A percentile compares a stretch with the other conserved stretches of the same genome.
phyloP scores from a whole-genome alignment of 2,113 vertebrate species.

The Macaca nemestrina region DNA sequence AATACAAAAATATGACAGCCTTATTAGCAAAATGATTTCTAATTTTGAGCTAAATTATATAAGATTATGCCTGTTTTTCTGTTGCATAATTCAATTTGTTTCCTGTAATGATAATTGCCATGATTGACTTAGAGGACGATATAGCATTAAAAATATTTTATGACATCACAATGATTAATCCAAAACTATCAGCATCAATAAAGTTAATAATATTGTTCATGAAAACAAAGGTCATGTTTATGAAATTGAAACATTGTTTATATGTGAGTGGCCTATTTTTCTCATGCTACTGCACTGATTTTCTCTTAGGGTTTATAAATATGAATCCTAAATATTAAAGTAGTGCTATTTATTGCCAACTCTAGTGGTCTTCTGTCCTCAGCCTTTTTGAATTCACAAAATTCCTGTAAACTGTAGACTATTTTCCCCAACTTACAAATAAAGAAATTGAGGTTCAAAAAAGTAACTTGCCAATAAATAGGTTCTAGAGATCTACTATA shows the following conservation, averaged over 20 bases:
- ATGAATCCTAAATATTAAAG: neutral
- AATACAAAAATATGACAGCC: neutral
- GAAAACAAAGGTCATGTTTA: neutral
- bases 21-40: conserved; percentile 6
- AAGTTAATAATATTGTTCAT: neutral
- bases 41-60: conserved; percentile 31
- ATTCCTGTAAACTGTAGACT: neutral
- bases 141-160: neutral
- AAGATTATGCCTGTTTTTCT: neutral
- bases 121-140: neutral
- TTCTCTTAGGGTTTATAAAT: neutral
- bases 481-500: neutral
- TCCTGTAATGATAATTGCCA: neutral
- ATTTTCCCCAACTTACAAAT: neutral
- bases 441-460: neutral
- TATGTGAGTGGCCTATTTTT: neutral
- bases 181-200: neutral
- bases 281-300: neutral
- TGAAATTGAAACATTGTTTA: neutral
- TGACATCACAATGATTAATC: neutral
- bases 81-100: conserved; percentile 1
- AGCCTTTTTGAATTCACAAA: neutral
- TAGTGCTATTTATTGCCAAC: neutral
- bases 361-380: neutral
- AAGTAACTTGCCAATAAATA: neutral